Percentiles rank a stretch among this genome's conserved stretches.
Conservation (phyloP, 1,140 invertebrate species). For the Holotrichia oblita region DNA sequence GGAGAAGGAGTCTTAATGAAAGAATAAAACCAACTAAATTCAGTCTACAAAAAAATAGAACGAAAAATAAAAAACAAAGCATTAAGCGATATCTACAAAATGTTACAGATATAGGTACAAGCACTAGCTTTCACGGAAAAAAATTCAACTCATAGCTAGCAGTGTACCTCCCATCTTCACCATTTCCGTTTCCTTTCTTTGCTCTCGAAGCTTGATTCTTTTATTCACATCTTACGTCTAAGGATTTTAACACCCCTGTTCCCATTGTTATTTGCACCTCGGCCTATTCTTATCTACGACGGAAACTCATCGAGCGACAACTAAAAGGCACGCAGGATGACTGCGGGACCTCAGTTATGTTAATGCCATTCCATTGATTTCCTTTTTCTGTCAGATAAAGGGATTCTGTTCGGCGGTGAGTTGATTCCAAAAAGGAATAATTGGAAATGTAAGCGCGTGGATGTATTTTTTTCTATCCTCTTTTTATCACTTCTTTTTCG, state of each 20-base stretch:
- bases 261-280: background rate
- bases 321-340: background rate
- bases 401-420: background rate
- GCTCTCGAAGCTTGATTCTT: background rate
- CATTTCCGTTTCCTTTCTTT: background rate
- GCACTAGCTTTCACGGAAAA: too few species aligned
- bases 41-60: too few species aligned
- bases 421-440: background rate
- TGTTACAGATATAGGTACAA: too few species aligned
- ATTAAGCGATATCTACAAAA: too few species aligned
- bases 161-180: too few species aligned
- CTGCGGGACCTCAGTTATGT: background rate
- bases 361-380: conserved; percentile 2
- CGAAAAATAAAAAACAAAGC: too few species aligned
- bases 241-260: background rate
- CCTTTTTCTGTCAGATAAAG: background rate
- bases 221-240: background rate
- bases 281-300: background rate
- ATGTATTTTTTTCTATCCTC: background rate
- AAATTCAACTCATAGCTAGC: too few species aligned
- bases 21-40: too few species aligned
- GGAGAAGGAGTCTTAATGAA: too few species aligned
- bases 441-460: conserved; percentile 1
- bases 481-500: background rate
- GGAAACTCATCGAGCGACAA: background rate